phyloP scores from a whole-genome alignment of 2,888 invertebrate genomes.

The Adelphocoris suturalis region DNA sequence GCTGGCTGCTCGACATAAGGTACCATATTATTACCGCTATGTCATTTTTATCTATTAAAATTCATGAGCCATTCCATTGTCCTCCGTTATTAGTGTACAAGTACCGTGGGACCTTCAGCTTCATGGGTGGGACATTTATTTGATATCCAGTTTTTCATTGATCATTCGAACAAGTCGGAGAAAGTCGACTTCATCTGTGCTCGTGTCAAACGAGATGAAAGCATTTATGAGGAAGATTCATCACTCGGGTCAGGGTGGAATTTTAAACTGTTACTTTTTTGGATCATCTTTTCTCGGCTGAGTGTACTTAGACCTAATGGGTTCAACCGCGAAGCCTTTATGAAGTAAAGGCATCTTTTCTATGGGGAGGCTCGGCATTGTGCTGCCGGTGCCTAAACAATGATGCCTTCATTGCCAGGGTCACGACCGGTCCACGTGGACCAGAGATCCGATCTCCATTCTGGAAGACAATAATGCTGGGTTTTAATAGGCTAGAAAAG shows the following conservation, averaged over 20 bases:
- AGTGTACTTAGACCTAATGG: constrained; percentile 67
- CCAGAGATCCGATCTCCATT: constrained; percentile 68
- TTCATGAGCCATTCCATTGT: constrained; percentile 21
- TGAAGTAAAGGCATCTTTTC: constrained; percentile 55
- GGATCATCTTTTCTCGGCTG: background rate
- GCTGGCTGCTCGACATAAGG: constrained; percentile 34
- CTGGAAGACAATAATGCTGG: constrained; percentile 65
- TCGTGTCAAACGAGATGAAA: constrained; percentile 52
- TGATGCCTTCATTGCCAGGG: constrained; percentile 72
- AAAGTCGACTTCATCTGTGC: constrained; percentile 49
- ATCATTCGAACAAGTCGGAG: background rate
- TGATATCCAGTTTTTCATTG: background rate
- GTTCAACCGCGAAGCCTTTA: constrained; percentile 31
- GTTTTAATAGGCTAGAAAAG: constrained; percentile 68
- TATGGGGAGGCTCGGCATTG: constrained; percentile 34
- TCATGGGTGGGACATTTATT: constrained; percentile 47
- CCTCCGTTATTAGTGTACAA: background rate
- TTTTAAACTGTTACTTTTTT: constrained; percentile 61
- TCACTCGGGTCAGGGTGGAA: constrained; percentile 58
- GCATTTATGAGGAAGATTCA: constrained; percentile 64
- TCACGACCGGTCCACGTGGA: constrained; percentile 70
- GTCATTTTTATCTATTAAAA: constrained; percentile 21
- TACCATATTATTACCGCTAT: constrained; percentile 30
- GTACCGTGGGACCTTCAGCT: background rate
- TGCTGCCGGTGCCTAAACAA: constrained; percentile 61